These are phyloP conservation scores for Felis chaus DNA, from an alignment of 2,113 vertebrate genomes.

Conservation along the genomic window DNA sequence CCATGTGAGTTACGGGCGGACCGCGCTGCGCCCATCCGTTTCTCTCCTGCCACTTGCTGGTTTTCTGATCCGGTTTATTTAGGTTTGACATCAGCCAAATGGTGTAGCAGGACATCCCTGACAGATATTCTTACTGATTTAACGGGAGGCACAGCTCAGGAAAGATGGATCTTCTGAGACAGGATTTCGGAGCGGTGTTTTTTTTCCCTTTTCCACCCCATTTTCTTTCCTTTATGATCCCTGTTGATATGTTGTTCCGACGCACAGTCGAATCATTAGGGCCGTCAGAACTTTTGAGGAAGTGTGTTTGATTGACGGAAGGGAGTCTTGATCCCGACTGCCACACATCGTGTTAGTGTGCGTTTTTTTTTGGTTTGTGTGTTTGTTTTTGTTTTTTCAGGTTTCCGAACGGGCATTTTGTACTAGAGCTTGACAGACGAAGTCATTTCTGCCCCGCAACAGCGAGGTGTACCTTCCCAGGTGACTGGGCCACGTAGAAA, in stretches of 20 bases:
- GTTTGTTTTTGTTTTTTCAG: background rate
- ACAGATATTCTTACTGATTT: conserved; percentile 96
- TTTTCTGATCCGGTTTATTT: conserved; percentile 95
- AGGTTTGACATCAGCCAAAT: conserved; percentile 98
- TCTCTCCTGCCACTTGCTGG: conserved; percentile 88
- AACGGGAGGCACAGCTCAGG: conserved; percentile 90
- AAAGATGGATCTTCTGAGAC: conserved; percentile 86
- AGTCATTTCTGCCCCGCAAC: background rate
- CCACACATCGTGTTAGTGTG: fast-evolving
- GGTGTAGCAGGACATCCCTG: conserved; percentile 92
- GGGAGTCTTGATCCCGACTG: background rate
- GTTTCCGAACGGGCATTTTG: background rate
- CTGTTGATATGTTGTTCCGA: background rate
- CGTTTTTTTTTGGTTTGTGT: no score
- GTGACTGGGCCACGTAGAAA: background rate
- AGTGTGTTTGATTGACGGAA: background rate
- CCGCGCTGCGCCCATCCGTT: conserved; percentile 83
- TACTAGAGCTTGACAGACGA: background rate
- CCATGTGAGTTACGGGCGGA: conserved; percentile 85
- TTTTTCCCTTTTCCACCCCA: background rate
- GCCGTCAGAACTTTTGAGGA: conserved; percentile 32
- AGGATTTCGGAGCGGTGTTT: conserved; percentile 60
- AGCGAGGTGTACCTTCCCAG: background rate
- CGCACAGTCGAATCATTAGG: background rate
- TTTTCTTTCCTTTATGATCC: conserved; percentile 48